These are phyloP conservation scores for Lucilia sericata DNA, from an alignment of 1,140 invertebrate species.

Conservation along the genomic window DNA sequence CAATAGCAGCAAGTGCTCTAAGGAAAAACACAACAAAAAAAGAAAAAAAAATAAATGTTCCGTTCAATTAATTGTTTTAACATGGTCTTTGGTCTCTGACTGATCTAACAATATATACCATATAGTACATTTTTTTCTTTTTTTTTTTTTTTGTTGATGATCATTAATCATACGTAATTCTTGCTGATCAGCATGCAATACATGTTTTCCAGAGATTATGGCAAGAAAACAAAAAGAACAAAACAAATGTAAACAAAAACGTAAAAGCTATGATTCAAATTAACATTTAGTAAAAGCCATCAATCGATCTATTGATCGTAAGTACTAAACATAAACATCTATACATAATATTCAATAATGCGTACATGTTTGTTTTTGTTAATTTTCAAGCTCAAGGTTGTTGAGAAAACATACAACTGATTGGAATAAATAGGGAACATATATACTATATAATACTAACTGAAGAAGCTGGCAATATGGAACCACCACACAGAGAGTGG, in stretches of 20 bases:
- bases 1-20: neutral
- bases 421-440: neutral
- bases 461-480: neutral
- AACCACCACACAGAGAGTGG: neutral
- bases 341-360: too few species aligned
- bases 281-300: neutral
- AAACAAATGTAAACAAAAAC: neutral
- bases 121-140: too few species aligned
- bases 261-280: neutral
- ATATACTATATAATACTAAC: too few species aligned
- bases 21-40: neutral
- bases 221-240: neutral
- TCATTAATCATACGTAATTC: neutral
- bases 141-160: neutral
- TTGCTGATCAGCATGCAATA: neutral
- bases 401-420: neutral
- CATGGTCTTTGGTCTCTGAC: constrained; percentile 9
- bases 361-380: neutral
- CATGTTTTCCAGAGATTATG: neutral
- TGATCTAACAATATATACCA: neutral
- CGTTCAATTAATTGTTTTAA: constrained; percentile 5
- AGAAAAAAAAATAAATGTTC: too few species aligned
- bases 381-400: constrained; percentile 15
- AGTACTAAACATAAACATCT: too few species aligned
- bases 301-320: neutral